Percentiles rank a stretch among this genome's conserved stretches.
Conservation (phyloP, 2,113 vertebrate species). For the Callorhinus ursinus region DNA sequence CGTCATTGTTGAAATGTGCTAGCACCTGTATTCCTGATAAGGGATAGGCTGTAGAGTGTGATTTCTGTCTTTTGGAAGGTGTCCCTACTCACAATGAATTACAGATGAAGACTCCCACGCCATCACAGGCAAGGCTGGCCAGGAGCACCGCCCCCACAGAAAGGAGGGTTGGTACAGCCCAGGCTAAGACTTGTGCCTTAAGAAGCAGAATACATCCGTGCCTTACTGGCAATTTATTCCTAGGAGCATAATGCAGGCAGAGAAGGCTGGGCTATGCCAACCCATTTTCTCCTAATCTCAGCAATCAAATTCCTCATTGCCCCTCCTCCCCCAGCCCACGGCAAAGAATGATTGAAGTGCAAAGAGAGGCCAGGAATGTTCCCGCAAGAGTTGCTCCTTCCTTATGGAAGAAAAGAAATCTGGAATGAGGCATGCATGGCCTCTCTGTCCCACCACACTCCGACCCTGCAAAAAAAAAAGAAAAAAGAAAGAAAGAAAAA, state of each 20-base stretch:
- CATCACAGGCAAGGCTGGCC: background rate
- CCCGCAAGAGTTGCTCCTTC: background rate
- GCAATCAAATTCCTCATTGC: background rate
- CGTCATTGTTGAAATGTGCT: background rate
- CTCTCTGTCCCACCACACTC: background rate
- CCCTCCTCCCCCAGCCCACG: background rate
- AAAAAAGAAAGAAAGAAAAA: background rate
- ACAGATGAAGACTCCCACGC: background rate
- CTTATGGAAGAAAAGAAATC: background rate
- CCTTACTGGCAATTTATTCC: background rate
- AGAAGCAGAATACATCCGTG: background rate
- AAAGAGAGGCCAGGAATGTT: background rate
- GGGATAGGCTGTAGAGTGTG: background rate
- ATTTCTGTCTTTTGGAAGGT: background rate
- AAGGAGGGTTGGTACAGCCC: rapidly evolving
- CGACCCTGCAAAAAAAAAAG: no score
- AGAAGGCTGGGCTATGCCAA: background rate
- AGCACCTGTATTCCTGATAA: background rate
- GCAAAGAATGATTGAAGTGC: background rate
- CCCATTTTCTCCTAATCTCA: background rate
- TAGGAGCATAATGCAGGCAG: background rate
- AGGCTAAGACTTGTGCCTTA: background rate
- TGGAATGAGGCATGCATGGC: background rate
- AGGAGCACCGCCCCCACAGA: background rate
- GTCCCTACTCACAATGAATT: background rate